phyloP scores from a whole-genome alignment of 2,888 invertebrate species.

The Epinotia ramella region DNA sequence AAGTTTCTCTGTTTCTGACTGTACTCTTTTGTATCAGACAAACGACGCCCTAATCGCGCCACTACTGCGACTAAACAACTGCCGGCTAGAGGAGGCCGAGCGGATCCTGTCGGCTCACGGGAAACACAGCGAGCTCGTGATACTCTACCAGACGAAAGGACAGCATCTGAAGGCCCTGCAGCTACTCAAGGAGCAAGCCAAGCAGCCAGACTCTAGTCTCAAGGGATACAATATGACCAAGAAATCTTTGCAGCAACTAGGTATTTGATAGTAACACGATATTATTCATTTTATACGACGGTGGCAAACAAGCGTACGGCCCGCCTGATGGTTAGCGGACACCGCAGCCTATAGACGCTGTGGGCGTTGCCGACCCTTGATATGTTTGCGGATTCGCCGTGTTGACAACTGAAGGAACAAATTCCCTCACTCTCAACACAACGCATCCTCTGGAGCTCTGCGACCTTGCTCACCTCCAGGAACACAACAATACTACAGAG shows the following conservation, averaged over 20 bases:
- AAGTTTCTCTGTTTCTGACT: no score
- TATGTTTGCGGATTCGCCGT: no score
- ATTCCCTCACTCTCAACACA: no score
- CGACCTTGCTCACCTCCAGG: no score
- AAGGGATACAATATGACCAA: conserved; percentile 94
- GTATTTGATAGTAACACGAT: conserved; percentile 66
- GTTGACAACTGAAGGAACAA: no score
- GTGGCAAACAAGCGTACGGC: no score
- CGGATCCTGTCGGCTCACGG: conserved; percentile 93
- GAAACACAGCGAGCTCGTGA: conserved; percentile 96
- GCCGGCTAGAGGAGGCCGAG: conserved; percentile 97
- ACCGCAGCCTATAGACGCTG: no score
- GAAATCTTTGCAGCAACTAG: conserved; percentile 95
- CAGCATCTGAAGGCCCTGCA: conserved; percentile 97
- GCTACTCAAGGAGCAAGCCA: conserved; percentile 91
- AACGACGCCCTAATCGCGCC: conserved; percentile 98
- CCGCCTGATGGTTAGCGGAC: no score
- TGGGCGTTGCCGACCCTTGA: no score
- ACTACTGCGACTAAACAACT: conserved; percentile 95
- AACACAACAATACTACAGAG: no score
- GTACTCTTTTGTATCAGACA: conserved; percentile 85
- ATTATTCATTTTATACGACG: no score
- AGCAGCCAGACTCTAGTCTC: conserved; percentile 90
- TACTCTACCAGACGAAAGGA: conserved; percentile 97
- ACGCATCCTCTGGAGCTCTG: no score